Evolutionary conservation across 2,113 vertebrate species (phyloP), one percentile per base, ranked within the genome.

Genomic region (Castor canadensis): DNA sequence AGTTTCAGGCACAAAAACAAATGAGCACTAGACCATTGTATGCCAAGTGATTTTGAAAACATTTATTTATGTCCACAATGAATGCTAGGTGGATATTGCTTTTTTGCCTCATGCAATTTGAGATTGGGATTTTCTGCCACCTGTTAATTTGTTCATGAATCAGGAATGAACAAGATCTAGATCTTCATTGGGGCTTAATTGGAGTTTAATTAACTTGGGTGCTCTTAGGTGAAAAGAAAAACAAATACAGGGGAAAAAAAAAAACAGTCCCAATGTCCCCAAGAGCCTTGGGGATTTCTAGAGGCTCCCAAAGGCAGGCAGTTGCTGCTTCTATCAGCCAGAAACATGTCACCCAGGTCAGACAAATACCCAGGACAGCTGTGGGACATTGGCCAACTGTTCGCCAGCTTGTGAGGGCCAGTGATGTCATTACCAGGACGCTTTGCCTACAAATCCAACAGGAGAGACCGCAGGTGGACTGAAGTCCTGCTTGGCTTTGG

Each of bases 201-300:
- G 54, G 72, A 54, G 67, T 94, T 92, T 97, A 97, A 96, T 98
- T 98, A 97, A 95, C 96, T 91, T 38, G 43, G 45, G 66, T 81
- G 38, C 72, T 97, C 96, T 96, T 85, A 84, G 35, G 0, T 56
- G 97, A 96, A 95, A 97, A 96, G 94, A 91, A 91, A 88, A 86
- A 92, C 47, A 90, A 72, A 84, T 35, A 72, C 2, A 11, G 64
- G 58, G 62, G 10, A 26, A 80, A 43, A 26, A 73, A 43, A 13
- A 45, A 94, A 1, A 35, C 20, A 38, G 0, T 97, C 88, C 81
- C 94, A 52, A 43, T 73, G 96, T 96, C 96, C 96, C 96, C 93
- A 90, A 89, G 35, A 89, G 92, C 85, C 94, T 80, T 17, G 38
- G 71, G 69, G 69, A 67, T 96, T 97, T 97, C 76, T 62, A n/a